phyloP scores from a whole-genome alignment of 2,113 vertebrate species.

The Trematomus loennbergii region DNA sequence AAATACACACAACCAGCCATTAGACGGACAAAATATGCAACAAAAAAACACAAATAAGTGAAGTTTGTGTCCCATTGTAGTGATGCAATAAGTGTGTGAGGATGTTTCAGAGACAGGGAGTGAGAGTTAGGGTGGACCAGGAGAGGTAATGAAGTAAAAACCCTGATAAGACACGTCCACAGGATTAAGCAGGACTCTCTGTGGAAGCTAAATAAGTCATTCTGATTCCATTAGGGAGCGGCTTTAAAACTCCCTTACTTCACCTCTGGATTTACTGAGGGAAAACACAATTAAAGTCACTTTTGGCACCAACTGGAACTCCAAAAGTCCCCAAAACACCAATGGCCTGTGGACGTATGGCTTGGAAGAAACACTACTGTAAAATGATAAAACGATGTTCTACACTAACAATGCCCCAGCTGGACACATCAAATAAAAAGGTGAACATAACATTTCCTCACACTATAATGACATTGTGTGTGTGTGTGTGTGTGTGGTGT shows the following conservation, averaged over 20 bases:
- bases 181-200: conserved; percentile 28
- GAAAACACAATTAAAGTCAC: neutral
- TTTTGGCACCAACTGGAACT: neutral
- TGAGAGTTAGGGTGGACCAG: neutral
- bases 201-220: conserved; percentile 29
- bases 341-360: neutral
- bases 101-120: neutral
- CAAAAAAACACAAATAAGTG: neutral
- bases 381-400: too few relatives aligned
- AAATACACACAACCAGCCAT: neutral
- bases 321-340: neutral
- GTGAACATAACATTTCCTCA: too few relatives aligned
- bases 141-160: conserved; percentile 29
- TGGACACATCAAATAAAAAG: conserved; percentile 50
- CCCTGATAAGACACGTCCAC: conserved; percentile 35
- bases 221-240: conserved; percentile 21
- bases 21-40: neutral
- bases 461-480: too few relatives aligned
- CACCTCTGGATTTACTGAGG: neutral
- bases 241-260: conserved; percentile 19
- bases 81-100: neutral
- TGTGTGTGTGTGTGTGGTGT: too few relatives aligned
- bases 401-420: conserved; percentile 23
- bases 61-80: neutral
- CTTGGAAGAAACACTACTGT: too few relatives aligned